Percentiles rank a stretch among this genome's conserved stretches.
Conservation (phyloP, 2,113 vertebrate species). For the Caloenas nicobarica region DNA sequence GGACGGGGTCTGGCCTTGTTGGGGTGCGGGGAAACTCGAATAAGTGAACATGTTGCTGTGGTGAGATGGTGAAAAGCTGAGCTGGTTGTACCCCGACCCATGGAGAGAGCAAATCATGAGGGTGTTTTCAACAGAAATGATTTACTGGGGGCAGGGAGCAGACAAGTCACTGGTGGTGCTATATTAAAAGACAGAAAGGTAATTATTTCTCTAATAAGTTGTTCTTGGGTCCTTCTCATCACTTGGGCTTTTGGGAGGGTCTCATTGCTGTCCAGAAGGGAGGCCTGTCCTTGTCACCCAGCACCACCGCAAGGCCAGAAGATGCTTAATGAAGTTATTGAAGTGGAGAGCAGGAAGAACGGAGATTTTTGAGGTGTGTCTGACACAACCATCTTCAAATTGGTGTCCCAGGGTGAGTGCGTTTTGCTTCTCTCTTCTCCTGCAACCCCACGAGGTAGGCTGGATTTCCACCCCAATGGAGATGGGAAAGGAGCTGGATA, state of each 20-base stretch:
- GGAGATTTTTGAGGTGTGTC: not conserved
- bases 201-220: not conserved
- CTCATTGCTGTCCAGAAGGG: not conserved
- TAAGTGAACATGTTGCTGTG: not conserved
- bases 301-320: not conserved
- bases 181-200: not conserved
- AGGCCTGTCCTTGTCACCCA: not conserved
- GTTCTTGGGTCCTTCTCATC: not conserved
- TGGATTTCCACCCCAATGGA: not conserved
- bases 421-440: not conserved
- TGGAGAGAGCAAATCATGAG: rapidly evolving
- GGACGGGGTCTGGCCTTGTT: not conserved
- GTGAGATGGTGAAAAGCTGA: not conserved
- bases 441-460: not conserved
- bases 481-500: not conserved
- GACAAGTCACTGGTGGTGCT: not conserved
- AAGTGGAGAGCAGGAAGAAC: not conserved
- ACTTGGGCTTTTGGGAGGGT: not conserved
- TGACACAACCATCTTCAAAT: not conserved
- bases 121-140: not conserved
- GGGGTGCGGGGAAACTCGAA: not conserved
- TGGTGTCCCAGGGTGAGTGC: rapidly evolving
- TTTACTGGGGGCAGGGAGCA: not conserved
- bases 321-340: not conserved
- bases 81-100: not conserved